These are phyloP conservation scores for Dendrolimus punctatus DNA, from an alignment of 1,140 invertebrate genomes.

Conservation along the genomic window DNA sequence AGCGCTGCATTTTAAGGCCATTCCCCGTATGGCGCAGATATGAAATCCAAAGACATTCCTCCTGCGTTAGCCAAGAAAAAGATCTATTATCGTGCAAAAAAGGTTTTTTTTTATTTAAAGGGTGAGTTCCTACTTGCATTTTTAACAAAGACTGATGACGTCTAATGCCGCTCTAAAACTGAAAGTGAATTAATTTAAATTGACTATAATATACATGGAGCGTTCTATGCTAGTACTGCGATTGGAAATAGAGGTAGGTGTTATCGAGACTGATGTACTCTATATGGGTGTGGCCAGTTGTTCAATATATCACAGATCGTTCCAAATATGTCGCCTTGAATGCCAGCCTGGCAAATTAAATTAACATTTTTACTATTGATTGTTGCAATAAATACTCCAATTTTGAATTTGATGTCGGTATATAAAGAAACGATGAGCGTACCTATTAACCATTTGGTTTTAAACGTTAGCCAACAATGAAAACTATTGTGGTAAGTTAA, in stretches of 20 bases:
- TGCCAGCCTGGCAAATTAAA: constrained; percentile 49
- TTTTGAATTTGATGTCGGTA: constrained; percentile 48
- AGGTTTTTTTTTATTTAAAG: too few relatives aligned
- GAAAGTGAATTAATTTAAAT: too few relatives aligned
- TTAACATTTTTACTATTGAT: constrained; percentile 50
- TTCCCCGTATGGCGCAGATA: too few relatives aligned
- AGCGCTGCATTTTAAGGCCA: too few relatives aligned
- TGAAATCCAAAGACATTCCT: too few relatives aligned
- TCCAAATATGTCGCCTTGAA: constrained; percentile 49
- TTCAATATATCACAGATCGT: constrained; percentile 33
- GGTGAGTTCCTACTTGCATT: too few relatives aligned
- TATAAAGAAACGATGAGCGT: constrained; percentile 45
- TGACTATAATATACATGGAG: too few relatives aligned
- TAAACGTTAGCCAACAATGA: constrained; percentile 34
- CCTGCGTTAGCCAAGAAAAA: too few relatives aligned
- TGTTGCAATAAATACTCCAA: constrained; percentile 55
- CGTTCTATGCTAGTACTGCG: constrained; percentile 19
- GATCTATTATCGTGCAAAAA: too few relatives aligned
- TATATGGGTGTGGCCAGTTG: constrained; percentile 31
- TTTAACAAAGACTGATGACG: too few relatives aligned
- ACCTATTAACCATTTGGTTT: constrained; percentile 41
- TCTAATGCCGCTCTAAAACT: too few relatives aligned
- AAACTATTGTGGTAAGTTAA: constrained; percentile 39
- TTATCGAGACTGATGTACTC: constrained; percentile 34
- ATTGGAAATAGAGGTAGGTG: constrained; percentile 55